phyloP scores from a whole-genome alignment of 2,797 vertebrate species.

The Odontamblyopus lacepedii region DNA sequence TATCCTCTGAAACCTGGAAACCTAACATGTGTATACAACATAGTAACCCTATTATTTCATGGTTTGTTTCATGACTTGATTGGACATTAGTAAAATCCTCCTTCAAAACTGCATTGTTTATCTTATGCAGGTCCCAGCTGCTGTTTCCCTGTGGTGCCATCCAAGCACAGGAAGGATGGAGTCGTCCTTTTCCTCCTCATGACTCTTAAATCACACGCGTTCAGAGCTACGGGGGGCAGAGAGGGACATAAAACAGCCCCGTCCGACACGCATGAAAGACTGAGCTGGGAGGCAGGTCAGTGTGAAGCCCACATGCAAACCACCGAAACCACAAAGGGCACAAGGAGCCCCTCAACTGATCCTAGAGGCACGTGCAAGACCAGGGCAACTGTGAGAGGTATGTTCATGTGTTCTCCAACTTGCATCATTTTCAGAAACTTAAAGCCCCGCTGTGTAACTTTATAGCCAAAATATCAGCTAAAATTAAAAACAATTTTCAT shows the following conservation, averaged over 20 bases:
- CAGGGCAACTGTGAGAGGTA: conserved; percentile 20
- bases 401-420: conserved; percentile 7
- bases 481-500: too few species aligned
- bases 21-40: too few species aligned
- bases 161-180: conserved; percentile 57
- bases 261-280: conserved; percentile 51
- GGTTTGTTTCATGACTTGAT: background rate
- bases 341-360: conserved; percentile 37
- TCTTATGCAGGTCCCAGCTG: conserved; percentile 33
- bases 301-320: conserved; percentile 27
- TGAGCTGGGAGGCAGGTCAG: conserved; percentile 23
- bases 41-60: background rate
- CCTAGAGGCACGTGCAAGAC: conserved; percentile 24
- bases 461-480: too few species aligned
- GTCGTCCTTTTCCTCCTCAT: conserved; percentile 39
- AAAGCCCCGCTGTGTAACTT: too few species aligned
- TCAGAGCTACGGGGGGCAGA: conserved; percentile 62
- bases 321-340: conserved; percentile 29
- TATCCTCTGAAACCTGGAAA: too few species aligned
- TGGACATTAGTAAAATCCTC: background rate
- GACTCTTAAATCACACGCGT: conserved; percentile 56
- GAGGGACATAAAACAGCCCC: conserved; percentile 61
- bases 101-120: conserved; percentile 20
- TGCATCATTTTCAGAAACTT: background rate
- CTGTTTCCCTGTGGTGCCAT: conserved; percentile 49